These are phyloP conservation scores for Nibea coibor DNA, from an alignment of 2,113 vertebrate species.

Conservation along the genomic window DNA sequence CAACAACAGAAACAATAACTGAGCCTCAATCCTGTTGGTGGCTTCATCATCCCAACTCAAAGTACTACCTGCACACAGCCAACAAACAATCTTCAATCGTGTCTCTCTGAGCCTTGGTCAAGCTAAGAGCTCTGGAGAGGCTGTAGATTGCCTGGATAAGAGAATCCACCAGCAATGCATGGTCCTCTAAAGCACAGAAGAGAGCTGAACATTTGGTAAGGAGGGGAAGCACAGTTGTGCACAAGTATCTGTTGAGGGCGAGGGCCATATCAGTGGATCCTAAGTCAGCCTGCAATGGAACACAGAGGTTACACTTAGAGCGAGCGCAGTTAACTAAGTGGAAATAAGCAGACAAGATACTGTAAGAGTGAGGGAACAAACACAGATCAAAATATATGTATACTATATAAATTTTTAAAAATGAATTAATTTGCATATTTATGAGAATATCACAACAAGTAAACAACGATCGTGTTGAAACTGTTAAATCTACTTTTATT, in stretches of 20 bases:
- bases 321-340: neutral
- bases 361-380: neutral
- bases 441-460: neutral
- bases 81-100: constrained; percentile 93
- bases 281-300: constrained; percentile 84
- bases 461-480: neutral
- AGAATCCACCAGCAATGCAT: constrained; percentile 87
- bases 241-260: constrained; percentile 95
- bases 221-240: constrained; percentile 91
- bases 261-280: constrained; percentile 95
- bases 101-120: constrained; percentile 95
- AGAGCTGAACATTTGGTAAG: constrained; percentile 91
- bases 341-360: neutral
- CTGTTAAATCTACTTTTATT: neutral
- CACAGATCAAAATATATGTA: neutral
- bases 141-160: constrained; percentile 91
- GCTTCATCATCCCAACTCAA: neutral
- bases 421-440: neutral
- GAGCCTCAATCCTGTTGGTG: too few species aligned
- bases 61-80: constrained; percentile 86
- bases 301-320: constrained; percentile 9
- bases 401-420: too few species aligned
- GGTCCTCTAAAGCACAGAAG: constrained; percentile 88
- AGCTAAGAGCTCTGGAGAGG: constrained; percentile 91
- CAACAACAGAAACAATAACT: neutral